Evolutionary conservation across 2,113 vertebrate species (phyloP).

Genomic region (Malurus cyaneus): DNA sequence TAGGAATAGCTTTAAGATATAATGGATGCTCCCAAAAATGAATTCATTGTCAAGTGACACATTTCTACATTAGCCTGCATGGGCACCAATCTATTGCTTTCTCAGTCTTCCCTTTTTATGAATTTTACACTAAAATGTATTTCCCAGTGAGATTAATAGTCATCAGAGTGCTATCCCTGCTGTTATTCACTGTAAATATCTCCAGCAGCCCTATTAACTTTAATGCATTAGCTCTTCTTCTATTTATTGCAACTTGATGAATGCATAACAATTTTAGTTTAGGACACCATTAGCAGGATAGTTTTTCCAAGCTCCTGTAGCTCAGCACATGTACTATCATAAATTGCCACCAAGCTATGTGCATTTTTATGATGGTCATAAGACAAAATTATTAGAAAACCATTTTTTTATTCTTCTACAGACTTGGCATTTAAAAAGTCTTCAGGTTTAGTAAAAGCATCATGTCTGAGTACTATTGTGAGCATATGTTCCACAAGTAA

Average conservation of each 20-base stretch:
- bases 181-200: conserved; percentile 47
- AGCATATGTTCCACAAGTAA: not conserved
- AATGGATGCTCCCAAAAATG: not conserved
- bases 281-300: conserved; percentile 22
- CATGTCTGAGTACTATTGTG: not conserved
- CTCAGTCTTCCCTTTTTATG: not conserved
- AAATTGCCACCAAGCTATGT: not conserved
- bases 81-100: not conserved
- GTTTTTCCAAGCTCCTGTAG: conserved; percentile 41
- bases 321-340: conserved; percentile 23
- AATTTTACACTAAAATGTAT: conserved; percentile 16
- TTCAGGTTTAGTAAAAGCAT: not conserved
- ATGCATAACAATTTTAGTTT: conserved; percentile 60
- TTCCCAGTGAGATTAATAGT: conserved; percentile 13
- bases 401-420: not conserved
- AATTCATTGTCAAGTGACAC: not conserved
- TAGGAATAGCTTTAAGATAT: not conserved
- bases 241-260: conserved; percentile 56
- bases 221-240: conserved; percentile 49
- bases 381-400: conserved; percentile 45
- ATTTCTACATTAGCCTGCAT: not conserved
- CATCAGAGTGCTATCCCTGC: not conserved
- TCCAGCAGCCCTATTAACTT: conserved; percentile 54
- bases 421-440: not conserved
- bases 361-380: conserved; percentile 2